These are phyloP conservation scores for Ochropacha duplaris DNA, from an alignment of 2,888 invertebrate genomes.

Conservation along the genomic window DNA sequence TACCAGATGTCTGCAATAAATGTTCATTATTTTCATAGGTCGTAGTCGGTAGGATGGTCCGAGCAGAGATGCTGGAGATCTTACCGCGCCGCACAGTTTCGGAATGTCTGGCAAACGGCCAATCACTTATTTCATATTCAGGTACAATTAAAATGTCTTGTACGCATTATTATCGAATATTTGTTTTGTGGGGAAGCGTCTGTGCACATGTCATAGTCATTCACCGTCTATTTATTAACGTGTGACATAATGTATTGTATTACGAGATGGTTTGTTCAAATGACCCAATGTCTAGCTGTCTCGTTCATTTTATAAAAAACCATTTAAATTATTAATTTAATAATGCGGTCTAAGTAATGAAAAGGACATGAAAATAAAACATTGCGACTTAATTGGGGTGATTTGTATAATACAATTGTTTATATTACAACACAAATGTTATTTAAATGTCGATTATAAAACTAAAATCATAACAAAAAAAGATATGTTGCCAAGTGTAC, in stretches of 20 bases:
- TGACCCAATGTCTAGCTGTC: not conserved
- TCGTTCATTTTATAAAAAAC: not conserved
- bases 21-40: constrained; percentile 19
- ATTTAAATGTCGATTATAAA: no score
- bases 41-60: constrained; percentile 7
- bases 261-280: not conserved
- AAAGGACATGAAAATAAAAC: not conserved
- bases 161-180: not conserved
- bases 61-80: not conserved
- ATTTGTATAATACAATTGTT: not conserved
- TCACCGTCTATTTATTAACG: not conserved
- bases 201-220: not conserved
- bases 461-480: no score
- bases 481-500: not conserved
- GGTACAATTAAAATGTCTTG: constrained; percentile 28
- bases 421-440: not conserved
- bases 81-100: not conserved
- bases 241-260: not conserved
- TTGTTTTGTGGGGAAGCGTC: not conserved
- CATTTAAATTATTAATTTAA: not conserved
- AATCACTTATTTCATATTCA: constrained; percentile 30
- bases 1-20: constrained; percentile 19
- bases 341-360: not conserved
- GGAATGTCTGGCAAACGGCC: constrained; percentile 20
- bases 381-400: not conserved